Percentiles rank a stretch among this genome's conserved stretches.
phyloP scores from a whole-genome alignment of 2,888 invertebrate genomes.

The Tachina grossa region DNA sequence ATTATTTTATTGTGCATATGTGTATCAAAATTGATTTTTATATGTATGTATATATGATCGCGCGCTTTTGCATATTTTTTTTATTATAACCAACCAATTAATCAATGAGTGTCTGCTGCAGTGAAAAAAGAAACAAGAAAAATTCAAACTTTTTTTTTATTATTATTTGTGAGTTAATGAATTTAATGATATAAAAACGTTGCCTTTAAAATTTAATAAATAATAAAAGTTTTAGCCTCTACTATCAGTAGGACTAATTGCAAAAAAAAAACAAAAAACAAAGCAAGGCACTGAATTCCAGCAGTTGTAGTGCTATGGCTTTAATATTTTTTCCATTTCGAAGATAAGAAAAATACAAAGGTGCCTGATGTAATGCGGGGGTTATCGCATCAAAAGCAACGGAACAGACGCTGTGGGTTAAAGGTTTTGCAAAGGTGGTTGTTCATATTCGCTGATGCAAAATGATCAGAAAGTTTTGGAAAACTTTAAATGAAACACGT shows the following conservation, averaged over 20 bases:
- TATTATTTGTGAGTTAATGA: not conserved
- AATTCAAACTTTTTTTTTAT: not conserved
- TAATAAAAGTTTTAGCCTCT: constrained; percentile 38
- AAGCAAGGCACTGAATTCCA: constrained; percentile 11
- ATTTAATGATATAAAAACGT: constrained; percentile 3
- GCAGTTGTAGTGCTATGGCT: constrained; percentile 27
- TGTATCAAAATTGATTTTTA: not conserved
- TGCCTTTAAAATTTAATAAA: constrained; percentile 35
- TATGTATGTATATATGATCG: not conserved
- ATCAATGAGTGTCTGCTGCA: not conserved
- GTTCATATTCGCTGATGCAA: constrained; percentile 49
- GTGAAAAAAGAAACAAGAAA: not conserved
- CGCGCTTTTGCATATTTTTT: not conserved
- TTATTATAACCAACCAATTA: not conserved
- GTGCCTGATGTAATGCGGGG: constrained; percentile 67
- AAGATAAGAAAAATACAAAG: constrained; percentile 64
- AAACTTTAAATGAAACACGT: not conserved
- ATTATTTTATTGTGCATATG: not conserved
- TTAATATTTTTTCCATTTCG: constrained; percentile 23
- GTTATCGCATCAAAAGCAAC: constrained; percentile 67
- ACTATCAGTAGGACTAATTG: constrained; percentile 20
- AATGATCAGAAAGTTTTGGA: constrained; percentile 27
- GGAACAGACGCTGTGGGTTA: constrained; percentile 64
- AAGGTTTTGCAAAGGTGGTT: constrained; percentile 65
- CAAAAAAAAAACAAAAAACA: constrained; percentile 21